Evolutionary conservation across 2,888 invertebrate genomes (phyloP), one percentile per base, ranked within the genome.

Genomic region (Phortica magna): DNA sequence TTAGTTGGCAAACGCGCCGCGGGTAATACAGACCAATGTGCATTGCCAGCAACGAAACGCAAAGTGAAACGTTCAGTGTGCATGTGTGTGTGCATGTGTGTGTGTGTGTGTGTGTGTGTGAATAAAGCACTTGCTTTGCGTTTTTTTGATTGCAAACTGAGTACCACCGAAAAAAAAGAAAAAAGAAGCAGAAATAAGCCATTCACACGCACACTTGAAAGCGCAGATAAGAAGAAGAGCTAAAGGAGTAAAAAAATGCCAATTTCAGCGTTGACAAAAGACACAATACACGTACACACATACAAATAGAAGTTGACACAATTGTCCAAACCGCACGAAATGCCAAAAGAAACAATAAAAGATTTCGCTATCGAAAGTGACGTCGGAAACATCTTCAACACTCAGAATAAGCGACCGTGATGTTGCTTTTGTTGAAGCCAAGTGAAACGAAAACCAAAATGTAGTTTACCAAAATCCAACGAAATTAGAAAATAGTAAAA

Each of bases 121-220:
- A n/a, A 9, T 43, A 19, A 17, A 7, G 68, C 42, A 68, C 31
- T 41, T 67, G n/a, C 42, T 43, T 17, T 67, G 12, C 41, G 39
- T 67, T 39, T 42, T 39, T 67, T 67, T 67, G 68, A 68, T 68
- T 68, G 68, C 68, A 68, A 43, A 19, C 59, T 59, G 48, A 68
- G 31, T 64, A 19, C 64, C 64, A 64, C 19, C 39, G 64, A 64
- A 64, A 64, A 5, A 31, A 39, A 64, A 22, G 14, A 9, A 10
- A n/a, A n/a, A n/a, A n/a, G n/a, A n/a, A n/a, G n/a, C n/a, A n/a
- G 22, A 59, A 59, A 19, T 59, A 10, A 19, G 2, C 17, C 59
- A 19, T 22, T 59, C 9, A 59, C 17, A 59, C 17, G 12, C 14
- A 31, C 64, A 12, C 42, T 7, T 10, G 39, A 68, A 68, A 68